These are phyloP conservation scores for Drosophila limbata DNA, from an alignment of 2,888 invertebrate genomes.

Conservation along the genomic window DNA sequence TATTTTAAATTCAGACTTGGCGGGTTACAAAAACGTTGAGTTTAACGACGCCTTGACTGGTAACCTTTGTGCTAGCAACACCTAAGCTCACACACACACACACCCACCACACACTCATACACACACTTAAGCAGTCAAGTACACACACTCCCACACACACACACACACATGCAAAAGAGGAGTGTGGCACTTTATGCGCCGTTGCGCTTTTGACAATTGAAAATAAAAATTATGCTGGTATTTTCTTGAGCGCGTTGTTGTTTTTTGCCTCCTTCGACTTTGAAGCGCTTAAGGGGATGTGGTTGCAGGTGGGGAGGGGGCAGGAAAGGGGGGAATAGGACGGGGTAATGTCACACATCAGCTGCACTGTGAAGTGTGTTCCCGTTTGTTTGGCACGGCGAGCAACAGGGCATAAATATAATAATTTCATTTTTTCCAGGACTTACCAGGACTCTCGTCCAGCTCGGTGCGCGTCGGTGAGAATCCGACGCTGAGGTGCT, in stretches of 20 bases:
- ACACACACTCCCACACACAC: slow-evolving; percentile 35
- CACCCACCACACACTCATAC: slow-evolving; percentile 17
- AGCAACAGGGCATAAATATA: slow-evolving; percentile 54
- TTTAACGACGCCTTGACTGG: slow-evolving; percentile 50
- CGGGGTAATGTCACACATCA: slow-evolving; percentile 41
- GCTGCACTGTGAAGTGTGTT: slow-evolving; percentile 42
- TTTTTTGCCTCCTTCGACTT: slow-evolving; percentile 15
- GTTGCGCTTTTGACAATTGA: slow-evolving; percentile 73
- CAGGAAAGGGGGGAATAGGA: neutral
- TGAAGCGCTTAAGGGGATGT: slow-evolving; percentile 38
- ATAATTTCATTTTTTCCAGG: slow-evolving; percentile 51
- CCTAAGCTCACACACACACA: slow-evolving; percentile 29
- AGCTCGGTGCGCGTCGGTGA: slow-evolving; percentile 85
- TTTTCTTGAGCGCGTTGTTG: slow-evolving; percentile 37
- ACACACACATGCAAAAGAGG: slow-evolving; percentile 42
- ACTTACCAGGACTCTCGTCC: slow-evolving; percentile 85
- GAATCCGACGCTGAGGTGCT: slow-evolving; percentile 84
- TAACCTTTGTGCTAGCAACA: slow-evolving; percentile 47
- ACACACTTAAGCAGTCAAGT: slow-evolving; percentile 21
- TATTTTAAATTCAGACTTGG: slow-evolving; percentile 2
- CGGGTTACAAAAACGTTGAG: slow-evolving; percentile 33
- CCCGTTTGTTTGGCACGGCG: slow-evolving; percentile 45
- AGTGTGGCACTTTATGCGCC: slow-evolving; percentile 77
- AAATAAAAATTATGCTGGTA: slow-evolving; percentile 53
- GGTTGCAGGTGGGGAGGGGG: slow-evolving; percentile 18